Percentiles rank a stretch among this genome's conserved stretches.
These are phyloP conservation scores for Pachydiplax longipennis DNA, from an alignment of 2,888 invertebrate species.

Conservation along the genomic window DNA sequence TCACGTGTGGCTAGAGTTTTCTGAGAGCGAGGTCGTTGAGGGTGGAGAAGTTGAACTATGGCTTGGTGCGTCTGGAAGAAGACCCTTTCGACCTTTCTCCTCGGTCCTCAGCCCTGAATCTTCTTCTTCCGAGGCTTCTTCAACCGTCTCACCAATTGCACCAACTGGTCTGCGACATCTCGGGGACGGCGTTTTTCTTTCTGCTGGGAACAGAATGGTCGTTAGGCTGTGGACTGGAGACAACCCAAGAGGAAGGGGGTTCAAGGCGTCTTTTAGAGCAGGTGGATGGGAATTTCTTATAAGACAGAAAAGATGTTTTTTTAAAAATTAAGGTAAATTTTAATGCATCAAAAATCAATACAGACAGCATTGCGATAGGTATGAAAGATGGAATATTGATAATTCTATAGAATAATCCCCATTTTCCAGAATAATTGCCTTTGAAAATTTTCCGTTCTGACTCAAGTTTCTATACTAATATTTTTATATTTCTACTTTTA, in stretches of 20 bases:
- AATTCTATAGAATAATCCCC: no score
- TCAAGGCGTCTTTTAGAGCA: constrained; percentile 71
- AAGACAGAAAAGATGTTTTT: neutral
- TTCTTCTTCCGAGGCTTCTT: neutral
- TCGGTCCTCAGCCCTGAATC: neutral
- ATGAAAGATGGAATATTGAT: no score
- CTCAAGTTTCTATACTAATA: no score
- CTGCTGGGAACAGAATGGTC: constrained; percentile 68
- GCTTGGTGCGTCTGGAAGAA: constrained; percentile 19
- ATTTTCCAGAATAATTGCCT: no score
- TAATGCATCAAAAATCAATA: no score
- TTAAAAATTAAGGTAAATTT: no score
- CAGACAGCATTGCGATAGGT: no score
- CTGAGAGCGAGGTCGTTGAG: constrained; percentile 65
- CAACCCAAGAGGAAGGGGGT: constrained; percentile 71
- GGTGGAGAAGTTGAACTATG: constrained; percentile 27
- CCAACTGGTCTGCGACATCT: constrained; percentile 61
- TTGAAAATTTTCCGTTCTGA: no score
- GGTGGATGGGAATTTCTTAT: constrained; percentile 58
- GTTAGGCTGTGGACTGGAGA: constrained; percentile 70
- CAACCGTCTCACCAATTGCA: neutral
- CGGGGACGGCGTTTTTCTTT: constrained; percentile 73
- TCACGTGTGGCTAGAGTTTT: constrained; percentile 75
- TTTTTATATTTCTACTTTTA: no score
- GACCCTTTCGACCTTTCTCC: neutral